A percentile compares a stretch with the other conserved stretches of the same genome.
Conservation (phyloP, 2,888 invertebrate genomes). For the Oeneis ivallda region DNA sequence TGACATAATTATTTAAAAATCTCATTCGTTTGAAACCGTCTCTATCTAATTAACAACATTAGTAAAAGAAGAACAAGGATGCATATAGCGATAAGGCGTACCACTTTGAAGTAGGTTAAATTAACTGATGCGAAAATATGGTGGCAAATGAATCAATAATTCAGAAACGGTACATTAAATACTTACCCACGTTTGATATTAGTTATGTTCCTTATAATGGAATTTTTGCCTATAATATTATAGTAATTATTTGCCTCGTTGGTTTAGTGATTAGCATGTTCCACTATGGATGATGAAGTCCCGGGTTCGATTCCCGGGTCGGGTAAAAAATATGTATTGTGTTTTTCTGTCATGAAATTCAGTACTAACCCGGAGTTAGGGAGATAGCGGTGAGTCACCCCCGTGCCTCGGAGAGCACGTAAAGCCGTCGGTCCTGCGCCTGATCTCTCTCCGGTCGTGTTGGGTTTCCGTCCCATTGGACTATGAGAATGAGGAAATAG, state of each 20-base stretch:
- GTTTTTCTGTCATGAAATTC: background rate
- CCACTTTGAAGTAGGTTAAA: conserved; percentile 34
- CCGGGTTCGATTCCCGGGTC: background rate
- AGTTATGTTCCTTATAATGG: no score
- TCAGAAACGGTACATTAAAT: conserved; percentile 60
- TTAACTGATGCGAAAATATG: conserved; percentile 30
- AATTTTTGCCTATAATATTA: no score
- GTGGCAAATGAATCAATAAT: conserved; percentile 52
- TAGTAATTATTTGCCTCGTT: no score
- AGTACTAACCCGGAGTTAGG: no score
- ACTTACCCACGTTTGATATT: conserved; percentile 4
- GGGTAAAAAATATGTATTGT: background rate
- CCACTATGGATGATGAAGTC: no score
- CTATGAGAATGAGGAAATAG: no score
- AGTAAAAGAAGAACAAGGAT: conserved; percentile 20
- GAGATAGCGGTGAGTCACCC: no score
- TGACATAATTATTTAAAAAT: conserved; percentile 59
- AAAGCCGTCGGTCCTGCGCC: no score
- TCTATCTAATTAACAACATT: conserved; percentile 22
- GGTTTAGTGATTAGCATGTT: no score
- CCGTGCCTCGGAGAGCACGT: no score
- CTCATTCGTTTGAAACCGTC: conserved; percentile 22
- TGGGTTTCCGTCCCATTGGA: no score
- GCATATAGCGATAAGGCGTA: conserved; percentile 6
- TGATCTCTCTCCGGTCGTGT: no score